Percentiles rank a stretch among this genome's conserved stretches.
Conservation (phyloP, 2,113 vertebrate species). For the Bucco capensis region DNA sequence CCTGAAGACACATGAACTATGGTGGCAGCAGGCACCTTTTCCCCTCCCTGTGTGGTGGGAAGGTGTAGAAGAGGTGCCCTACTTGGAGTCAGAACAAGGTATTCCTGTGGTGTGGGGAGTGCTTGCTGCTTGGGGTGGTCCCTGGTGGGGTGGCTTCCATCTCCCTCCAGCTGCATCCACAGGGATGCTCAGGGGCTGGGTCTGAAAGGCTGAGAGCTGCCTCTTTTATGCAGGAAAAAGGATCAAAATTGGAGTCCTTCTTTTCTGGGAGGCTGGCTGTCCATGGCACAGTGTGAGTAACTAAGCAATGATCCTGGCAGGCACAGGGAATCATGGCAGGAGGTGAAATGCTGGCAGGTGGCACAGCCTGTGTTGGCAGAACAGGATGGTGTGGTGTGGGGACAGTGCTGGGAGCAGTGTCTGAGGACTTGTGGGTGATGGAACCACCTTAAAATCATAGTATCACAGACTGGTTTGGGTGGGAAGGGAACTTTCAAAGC, state of each 20-base stretch:
- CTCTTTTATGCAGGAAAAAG: no score
- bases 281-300: not conserved
- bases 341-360: no score
- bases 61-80: no score
- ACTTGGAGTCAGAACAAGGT: no score
- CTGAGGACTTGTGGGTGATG: not conserved
- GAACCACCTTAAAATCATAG: not conserved
- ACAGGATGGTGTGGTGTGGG: not conserved
- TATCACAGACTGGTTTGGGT: no score
- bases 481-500: no score
- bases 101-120: no score
- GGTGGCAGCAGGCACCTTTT: not conserved
- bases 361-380: not conserved
- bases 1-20: rapidly evolving
- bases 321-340: no score
- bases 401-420: rapidly evolving
- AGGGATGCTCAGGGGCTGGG: not conserved
- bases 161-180: not conserved
- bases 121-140: not conserved
- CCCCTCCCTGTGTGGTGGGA: no score
- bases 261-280: not conserved
- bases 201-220: not conserved
- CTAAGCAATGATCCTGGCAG: not conserved
- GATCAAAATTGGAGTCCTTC: not conserved
- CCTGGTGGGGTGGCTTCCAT: rapidly evolving